Percentiles rank a stretch among this genome's conserved stretches.
Evolutionary conservation across 1,140 invertebrate genomes (phyloP).

Genomic region (Melipona quadrifasciata): DNA sequence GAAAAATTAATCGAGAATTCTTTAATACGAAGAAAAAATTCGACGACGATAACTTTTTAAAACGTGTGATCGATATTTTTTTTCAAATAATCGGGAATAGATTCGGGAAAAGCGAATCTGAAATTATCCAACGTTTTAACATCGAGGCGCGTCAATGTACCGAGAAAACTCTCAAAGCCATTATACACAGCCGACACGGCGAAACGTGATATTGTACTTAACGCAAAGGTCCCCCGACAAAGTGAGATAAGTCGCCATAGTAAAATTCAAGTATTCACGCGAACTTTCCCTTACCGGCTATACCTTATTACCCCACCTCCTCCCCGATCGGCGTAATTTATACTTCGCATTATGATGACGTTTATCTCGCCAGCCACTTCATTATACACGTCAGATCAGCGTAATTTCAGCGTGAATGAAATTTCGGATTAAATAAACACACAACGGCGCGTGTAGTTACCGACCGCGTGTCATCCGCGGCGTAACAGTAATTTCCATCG

Average conservation of each 20-base stretch:
- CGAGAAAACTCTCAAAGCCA: neutral
- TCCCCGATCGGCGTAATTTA: conserved; percentile 2
- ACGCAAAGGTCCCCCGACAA: neutral
- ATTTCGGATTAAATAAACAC: conserved; percentile 1
- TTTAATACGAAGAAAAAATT: too few relatives aligned
- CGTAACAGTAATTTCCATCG: neutral
- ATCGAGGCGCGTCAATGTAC: neutral
- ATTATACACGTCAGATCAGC: conserved; percentile 1
- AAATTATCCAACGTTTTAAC: too few relatives aligned
- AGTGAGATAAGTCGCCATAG: neutral
- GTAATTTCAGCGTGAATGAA: neutral
- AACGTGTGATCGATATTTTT: too few relatives aligned
- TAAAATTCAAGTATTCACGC: neutral
- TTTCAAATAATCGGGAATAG: too few relatives aligned
- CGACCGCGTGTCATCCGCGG: neutral
- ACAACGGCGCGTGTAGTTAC: neutral
- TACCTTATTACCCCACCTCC: neutral
- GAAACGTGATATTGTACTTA: neutral
- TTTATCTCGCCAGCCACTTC: conserved; percentile 13
- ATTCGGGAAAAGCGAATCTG: too few relatives aligned
- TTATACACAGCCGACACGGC: neutral
- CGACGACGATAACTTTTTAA: too few relatives aligned
- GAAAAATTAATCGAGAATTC: too few relatives aligned
- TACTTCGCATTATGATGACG: conserved; percentile 8
- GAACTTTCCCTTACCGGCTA: neutral